Evolutionary conservation across 2,113 vertebrate genomes (phyloP).

Genomic region (Xiphophorus maculatus): DNA sequence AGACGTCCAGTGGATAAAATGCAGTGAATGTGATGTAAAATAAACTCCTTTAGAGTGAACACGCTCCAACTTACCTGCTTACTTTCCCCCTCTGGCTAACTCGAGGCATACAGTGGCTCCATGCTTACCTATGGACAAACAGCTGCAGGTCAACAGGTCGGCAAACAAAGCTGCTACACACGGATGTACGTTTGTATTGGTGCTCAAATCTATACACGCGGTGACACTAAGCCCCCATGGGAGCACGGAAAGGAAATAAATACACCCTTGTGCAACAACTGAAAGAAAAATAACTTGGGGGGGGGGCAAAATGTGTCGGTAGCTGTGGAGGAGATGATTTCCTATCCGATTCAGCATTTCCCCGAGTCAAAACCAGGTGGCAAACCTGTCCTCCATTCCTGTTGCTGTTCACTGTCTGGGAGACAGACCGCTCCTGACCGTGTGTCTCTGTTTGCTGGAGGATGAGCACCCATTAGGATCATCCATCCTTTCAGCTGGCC

Average conservation of each 20-base stretch:
- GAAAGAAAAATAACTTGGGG: conserved; percentile 24
- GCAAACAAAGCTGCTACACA: conserved; percentile 58
- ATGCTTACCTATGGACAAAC: conserved; percentile 35
- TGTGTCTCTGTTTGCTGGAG: conserved; percentile 12
- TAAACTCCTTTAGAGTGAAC: not conserved
- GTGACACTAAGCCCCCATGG: conserved; percentile 2
- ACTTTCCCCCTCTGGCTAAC: not conserved
- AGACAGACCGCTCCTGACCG: not conserved
- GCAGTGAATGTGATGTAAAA: not conserved
- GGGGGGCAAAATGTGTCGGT: conserved; percentile 12
- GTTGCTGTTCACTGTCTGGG: conserved; percentile 11
- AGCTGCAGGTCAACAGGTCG: conserved; percentile 45
- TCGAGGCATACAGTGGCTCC: conserved; percentile 13
- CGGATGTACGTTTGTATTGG: conserved; percentile 43
- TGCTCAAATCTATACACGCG: not conserved
- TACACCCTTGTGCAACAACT: conserved; percentile 3
- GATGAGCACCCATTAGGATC: conserved; percentile 26
- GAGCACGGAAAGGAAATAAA: conserved; percentile 19
- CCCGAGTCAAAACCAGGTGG: not conserved
- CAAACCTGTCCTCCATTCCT: not conserved
- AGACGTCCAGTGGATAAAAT: no score
- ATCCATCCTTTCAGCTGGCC: conserved; percentile 6
- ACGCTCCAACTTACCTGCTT: not conserved
- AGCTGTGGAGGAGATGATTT: conserved; percentile 1
- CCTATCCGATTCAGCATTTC: conserved; percentile 3